These are phyloP conservation scores for Dicyrtoma fusca DNA, from an alignment of 2,888 invertebrate genomes.

Conservation along the genomic window DNA sequence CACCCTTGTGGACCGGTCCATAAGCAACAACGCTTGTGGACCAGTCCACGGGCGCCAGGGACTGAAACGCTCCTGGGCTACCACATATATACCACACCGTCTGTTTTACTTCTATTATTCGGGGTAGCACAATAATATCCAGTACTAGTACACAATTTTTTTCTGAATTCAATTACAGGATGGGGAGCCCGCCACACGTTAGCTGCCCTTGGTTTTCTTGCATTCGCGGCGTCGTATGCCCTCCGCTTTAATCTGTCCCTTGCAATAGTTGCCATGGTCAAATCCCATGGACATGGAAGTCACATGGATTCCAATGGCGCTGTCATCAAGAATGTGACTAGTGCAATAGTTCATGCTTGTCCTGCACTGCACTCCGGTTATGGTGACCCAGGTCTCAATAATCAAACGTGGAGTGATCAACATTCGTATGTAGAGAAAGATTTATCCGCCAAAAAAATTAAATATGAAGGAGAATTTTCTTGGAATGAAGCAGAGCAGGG, in stretches of 20 bases:
- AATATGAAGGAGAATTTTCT: constrained; percentile 34
- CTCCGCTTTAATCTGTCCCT: constrained; percentile 55
- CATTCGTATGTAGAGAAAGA: not conserved
- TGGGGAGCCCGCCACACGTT: constrained; percentile 54
- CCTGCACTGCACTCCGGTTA: not conserved
- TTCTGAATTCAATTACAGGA: constrained; percentile 42
- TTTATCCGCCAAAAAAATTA: not conserved
- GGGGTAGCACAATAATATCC: too few relatives aligned
- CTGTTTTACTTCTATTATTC: too few relatives aligned
- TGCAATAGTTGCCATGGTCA: constrained; percentile 40
- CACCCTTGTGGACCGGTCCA: too few relatives aligned
- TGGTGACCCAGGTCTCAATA: not conserved
- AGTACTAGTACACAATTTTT: too few relatives aligned
- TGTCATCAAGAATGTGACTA: not conserved
- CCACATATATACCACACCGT: too few relatives aligned
- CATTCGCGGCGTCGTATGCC: constrained; percentile 53
- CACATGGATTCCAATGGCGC: not conserved
- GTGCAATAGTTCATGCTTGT: constrained; percentile 1
- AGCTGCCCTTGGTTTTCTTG: constrained; percentile 50
- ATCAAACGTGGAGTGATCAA: not conserved
- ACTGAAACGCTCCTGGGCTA: too few relatives aligned
- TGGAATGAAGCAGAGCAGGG: constrained; percentile 47
- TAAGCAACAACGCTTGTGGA: too few relatives aligned
- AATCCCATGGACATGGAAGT: not conserved
- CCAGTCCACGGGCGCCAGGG: too few relatives aligned